Base-by-base conservation (phyloP, 2,797 vertebrate species). In the Megalops cyprinoides region DNA sequence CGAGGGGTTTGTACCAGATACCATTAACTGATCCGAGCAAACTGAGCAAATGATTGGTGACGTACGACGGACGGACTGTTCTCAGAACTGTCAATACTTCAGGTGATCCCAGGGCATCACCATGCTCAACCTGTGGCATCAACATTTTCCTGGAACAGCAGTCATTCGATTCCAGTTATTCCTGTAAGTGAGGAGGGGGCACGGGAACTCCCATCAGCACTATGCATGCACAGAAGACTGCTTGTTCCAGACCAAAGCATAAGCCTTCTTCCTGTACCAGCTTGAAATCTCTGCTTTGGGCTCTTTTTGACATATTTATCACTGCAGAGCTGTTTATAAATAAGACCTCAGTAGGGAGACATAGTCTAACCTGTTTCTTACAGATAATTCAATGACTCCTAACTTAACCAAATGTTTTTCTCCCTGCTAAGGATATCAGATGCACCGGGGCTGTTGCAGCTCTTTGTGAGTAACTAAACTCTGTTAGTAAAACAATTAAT, bases 161-260 rank as follows among this genome's bases (percentile, higher is more conserved):
- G 7, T 44, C 23, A 46, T 28, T 74, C 87, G 82, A 85, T 78
- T 73, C 74, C 34, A 20, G 71, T 80, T 78, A 42, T 58, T 77
- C 55, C 34, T 77, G 76, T 77, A 60, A 77, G 20, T 14, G 53
- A 12, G 76, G 37, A 77, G 53, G 12, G 37, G 69, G n/a, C 7
- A 28, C 37, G 34, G 14, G 62, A 28, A 60, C 14, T n/a, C n/a
- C n/a, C n/a, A n/a, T n/a, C n/a, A n/a, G n/a, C n/a, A 12, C 23
- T 23, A 20, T 20, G 71, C 12, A 48, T 25, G 42, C 14, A 42
- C 28, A 49, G 44, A 74, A 49, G 49, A 53, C 48, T 5, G 25
- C 46, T 31, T 25, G 44, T 31, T 51, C 44, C n/a, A 15, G 1
- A 20, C 42, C 3, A 37, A 31, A 39, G 15, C 67, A 42, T 39